Conservation (phyloP, 2,888 invertebrate species). For the Aquatica leii region DNA sequence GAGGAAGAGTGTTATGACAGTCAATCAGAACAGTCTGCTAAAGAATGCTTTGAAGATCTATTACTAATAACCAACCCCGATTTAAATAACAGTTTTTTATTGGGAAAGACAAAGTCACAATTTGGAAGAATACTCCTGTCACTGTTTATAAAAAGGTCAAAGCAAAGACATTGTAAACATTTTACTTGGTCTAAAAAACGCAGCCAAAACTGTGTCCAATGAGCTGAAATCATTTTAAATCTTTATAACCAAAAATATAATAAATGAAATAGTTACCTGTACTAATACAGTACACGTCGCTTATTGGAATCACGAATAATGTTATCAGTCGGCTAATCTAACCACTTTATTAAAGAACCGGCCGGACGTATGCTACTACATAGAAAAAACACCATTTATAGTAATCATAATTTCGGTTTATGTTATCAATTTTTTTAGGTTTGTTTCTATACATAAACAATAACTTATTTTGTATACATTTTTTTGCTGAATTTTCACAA, state of each 20-base stretch:
- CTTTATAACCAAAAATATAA: constrained; percentile 7
- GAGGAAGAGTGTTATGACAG: constrained; percentile 7
- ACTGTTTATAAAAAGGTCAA: not conserved
- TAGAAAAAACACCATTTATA: too few relatives aligned
- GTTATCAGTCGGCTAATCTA: too few relatives aligned
- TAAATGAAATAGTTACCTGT: constrained; percentile 8
- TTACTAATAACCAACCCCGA: not conserved
- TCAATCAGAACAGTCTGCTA: constrained; percentile 3
- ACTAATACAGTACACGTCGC: too few relatives aligned
- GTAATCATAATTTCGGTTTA: too few relatives aligned
- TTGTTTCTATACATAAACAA: too few relatives aligned
- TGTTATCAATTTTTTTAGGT: too few relatives aligned
- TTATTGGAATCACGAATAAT: too few relatives aligned
- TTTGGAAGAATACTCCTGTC: constrained; percentile 12
- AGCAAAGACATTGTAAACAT: constrained; percentile 4
- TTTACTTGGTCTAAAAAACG: constrained; percentile 1
- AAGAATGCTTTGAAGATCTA: not conserved
- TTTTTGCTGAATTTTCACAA: too few relatives aligned
- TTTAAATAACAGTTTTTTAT: constrained; percentile 1
- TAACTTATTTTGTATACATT: too few relatives aligned
- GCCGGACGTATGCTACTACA: too few relatives aligned
- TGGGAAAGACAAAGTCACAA: constrained; percentile 4
- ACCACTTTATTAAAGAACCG: too few relatives aligned
- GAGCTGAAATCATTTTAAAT: not conserved
- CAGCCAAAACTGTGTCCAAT: constrained; percentile 3